phyloP scores from a whole-genome alignment of 2,888 invertebrate species.

The Agriopis marginaria region DNA sequence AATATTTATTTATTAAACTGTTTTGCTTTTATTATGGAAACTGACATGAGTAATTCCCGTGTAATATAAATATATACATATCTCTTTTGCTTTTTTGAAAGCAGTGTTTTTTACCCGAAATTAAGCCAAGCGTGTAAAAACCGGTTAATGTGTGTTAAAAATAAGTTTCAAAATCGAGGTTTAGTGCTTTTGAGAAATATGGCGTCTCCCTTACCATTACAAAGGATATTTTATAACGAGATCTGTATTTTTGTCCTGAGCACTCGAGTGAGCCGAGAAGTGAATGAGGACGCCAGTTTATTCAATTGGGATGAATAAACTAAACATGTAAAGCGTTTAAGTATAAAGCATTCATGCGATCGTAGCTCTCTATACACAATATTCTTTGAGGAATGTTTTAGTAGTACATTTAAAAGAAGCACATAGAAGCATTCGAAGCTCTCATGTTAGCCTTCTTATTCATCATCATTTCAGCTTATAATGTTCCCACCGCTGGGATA shows the following conservation, averaged over 20 bases:
- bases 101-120: background rate
- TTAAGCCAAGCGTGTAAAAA: background rate
- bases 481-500: no score
- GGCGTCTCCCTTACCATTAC: background rate
- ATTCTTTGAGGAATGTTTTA: no score
- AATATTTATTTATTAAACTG: no score
- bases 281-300: constrained; percentile 2
- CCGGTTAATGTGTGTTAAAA: background rate
- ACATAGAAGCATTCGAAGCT: no score
- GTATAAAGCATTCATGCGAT: background rate
- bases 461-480: no score
- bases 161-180: constrained; percentile 15
- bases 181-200: constrained; percentile 22
- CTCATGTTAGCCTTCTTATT: no score
- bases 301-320: constrained; percentile 16
- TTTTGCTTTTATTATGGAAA: no score
- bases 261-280: background rate
- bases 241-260: background rate
- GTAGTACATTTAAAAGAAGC: no score
- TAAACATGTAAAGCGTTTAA: background rate
- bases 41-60: no score
- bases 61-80: no score
- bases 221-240: background rate
- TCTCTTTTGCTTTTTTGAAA: background rate
- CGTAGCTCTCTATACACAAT: background rate